Evolutionary conservation across 2,888 invertebrate genomes (phyloP).

Genomic region (Ceratothoa steindachneri): DNA sequence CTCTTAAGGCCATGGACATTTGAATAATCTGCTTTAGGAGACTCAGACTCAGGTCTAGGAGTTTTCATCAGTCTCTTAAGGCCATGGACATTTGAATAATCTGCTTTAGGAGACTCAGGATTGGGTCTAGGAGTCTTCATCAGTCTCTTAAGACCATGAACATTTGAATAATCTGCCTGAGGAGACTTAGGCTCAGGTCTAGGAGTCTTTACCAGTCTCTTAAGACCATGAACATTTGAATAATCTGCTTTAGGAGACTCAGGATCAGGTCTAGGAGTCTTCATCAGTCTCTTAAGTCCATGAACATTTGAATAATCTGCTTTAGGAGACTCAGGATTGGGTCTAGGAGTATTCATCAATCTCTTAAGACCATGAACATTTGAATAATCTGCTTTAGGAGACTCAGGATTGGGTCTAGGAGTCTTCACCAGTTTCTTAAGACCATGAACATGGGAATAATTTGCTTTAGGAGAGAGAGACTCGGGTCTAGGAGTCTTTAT

Average conservation of each 20-base stretch:
- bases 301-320: conserved; percentile 23
- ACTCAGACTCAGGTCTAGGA: not conserved
- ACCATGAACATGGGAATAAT: conserved; percentile 10
- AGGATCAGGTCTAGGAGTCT: not conserved
- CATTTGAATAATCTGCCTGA: conserved; percentile 22
- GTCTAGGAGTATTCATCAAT: conserved; percentile 22
- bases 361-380: conserved; percentile 22
- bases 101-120: conserved; percentile 12
- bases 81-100: conserved; percentile 27
- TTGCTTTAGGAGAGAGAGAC: not conserved
- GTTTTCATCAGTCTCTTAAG: conserved; percentile 24
- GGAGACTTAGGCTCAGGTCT: not conserved
- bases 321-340: conserved; percentile 4
- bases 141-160: conserved; percentile 19
- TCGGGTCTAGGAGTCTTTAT: conserved; percentile 12
- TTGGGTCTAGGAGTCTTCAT: conserved; percentile 16
- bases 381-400: conserved; percentile 16
- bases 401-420: not conserved
- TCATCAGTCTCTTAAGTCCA: conserved; percentile 25
- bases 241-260: conserved; percentile 19
- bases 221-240: conserved; percentile 22
- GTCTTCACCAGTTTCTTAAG: conserved; percentile 19
- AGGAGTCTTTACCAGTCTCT: conserved; percentile 22
- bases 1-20: conserved; percentile 21
- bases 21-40: conserved; percentile 24